Base-by-base conservation (phyloP, 1,140 invertebrate species). In the Tyrophagus putrescentiae region DNA sequence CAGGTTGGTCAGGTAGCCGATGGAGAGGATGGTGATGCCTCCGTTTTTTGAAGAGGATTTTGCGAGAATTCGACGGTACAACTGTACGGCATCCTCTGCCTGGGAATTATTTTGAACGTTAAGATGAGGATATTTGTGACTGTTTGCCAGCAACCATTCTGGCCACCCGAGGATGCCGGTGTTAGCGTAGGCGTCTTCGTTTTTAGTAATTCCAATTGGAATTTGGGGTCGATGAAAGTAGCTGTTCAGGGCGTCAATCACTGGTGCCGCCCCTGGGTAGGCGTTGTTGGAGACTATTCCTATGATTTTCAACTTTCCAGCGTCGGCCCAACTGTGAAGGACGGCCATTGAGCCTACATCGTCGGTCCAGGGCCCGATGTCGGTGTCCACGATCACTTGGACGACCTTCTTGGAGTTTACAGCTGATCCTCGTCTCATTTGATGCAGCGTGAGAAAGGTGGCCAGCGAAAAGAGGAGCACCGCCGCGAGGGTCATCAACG, bases 121-220 rank as follows among this genome's bases (percentile, higher is more conserved):
- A 11, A 34, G 52, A 54, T 54, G 52, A 18, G 27, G 52, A 54
- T n/a, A 54, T n/a, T n/a, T n/a, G n/a, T n/a, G n/a, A n/a, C n/a
- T n/a, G 25, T 54, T 54, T 13, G 16, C 4, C 3, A 36, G 1
- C 13, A 54, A 13, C 16, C 3, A 54, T 11, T 54, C 25, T 54
- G 25, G 52, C 52, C 52, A 54, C 9, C 7, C 11, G 21, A 54
- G 52, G 25, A 21, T 25, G 13, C 27, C 2, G 13, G 6, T 21
- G 3, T 9, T n/a, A 11, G 7, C 7, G 4, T 3, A 21, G 18
- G 57, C 57, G 31, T 58, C 29, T 9, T 3, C n/a, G 53, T 58
- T 45, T 27, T 58, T 58, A 18, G 57, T 58, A 2, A 58, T 16
- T 3, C 57, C 57, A 16, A 58, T 58, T 5, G 54, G 57, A 31